Evolutionary conservation across 2,797 vertebrate species (phyloP), one percentile per base, ranked within the genome.

Genomic region (Mycteria americana): DNA sequence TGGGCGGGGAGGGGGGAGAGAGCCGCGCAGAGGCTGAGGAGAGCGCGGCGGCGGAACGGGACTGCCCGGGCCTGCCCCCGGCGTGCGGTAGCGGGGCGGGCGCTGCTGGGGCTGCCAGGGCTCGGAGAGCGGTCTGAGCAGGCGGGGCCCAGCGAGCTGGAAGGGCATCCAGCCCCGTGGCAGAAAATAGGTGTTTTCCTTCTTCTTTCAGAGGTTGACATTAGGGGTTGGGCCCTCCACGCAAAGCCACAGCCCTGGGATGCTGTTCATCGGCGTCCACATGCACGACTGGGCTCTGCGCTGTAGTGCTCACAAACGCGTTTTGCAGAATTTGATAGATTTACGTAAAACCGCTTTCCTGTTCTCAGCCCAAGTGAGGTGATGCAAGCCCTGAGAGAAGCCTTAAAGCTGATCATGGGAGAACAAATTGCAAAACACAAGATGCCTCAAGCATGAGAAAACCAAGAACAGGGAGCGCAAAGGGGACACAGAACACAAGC

Each of bases 281-380:
- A 0, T 3, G 5, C 3, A 2, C 6, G 11, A 1, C 6, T 3
- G 28, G 24, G 13, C 18, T 25, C 12, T 6, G 46, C 1, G 10
- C 14, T 28, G 3, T 15, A 12, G 5, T 1, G 1, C 28, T 45
- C 28, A 0, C 2, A 2, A 10, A 11, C 3, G 1, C 27, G 14
- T 23, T 30, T 11, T 9, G 5, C 57, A 30, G 10, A 31, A 17
- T 18, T 22, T 2, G 4, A 10, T 27, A 9, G 4, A 5, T 37
- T 6, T 13, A 9, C 1, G 1, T 12, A 10, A 51, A 56, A 59
- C 27, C 1, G 4, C 17, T 35, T 28, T 45, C 53, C 31, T 2
- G 7, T 19, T 41, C 19, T 35, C 27, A 5, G 4, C 18, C 11
- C 24, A 3, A 7, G 5, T 7, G 10, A 10, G 70, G 50, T 7